Evolutionary conservation across 2,113 vertebrate species (phyloP), one percentile per base, ranked within the genome.

Genomic region (Rutilus rutilus): DNA sequence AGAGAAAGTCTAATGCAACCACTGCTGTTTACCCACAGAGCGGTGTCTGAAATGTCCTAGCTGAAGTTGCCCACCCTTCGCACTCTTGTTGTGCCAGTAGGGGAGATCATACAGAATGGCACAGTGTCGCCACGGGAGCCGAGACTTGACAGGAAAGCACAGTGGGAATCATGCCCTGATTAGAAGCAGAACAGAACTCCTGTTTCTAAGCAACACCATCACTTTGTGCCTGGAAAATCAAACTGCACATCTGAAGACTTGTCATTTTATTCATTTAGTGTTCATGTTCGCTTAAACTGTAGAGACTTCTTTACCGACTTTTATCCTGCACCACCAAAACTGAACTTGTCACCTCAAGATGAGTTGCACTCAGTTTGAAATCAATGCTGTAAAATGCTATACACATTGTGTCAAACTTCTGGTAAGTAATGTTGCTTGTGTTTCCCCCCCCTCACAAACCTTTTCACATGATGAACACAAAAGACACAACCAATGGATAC

Each of bases 161-260:
- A 85, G 83, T 85, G 79, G 79, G 79, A 83, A 62, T 60, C 60
- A 59, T 85, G 64, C 82, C 74, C 69, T 83, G 83, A 88, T 90
- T 81, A 88, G 83, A 88, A 81, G 77, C 57, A 88, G 78, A 57
- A 80, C 25, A 79, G 65, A 85, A 39, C 62, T n/a, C 64, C 64
- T 80, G 33, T 80, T 52, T 23, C 71, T 52, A 73, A 75, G 64
- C 73, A 30, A 76, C 50, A 39, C 75, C 36, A 71, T 25, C 21
- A 21, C 17, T 77, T 42, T 82, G 73, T 52, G 10, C 30, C 30
- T 50, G 39, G 36, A 45, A 82, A 82, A 67, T 47, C 45, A 69
- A n/a, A 82, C 19, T 23, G 62, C 42, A 82, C n/a, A 52, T 50
- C 62, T 52, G 62, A 82, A 82, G 36, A 15, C 6, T 57, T 52